A percentile compares a stretch with the other conserved stretches of the same genome.
These are phyloP conservation scores for Asbolus verrucosus DNA, from an alignment of 1,140 invertebrate species.

Conservation along the genomic window DNA sequence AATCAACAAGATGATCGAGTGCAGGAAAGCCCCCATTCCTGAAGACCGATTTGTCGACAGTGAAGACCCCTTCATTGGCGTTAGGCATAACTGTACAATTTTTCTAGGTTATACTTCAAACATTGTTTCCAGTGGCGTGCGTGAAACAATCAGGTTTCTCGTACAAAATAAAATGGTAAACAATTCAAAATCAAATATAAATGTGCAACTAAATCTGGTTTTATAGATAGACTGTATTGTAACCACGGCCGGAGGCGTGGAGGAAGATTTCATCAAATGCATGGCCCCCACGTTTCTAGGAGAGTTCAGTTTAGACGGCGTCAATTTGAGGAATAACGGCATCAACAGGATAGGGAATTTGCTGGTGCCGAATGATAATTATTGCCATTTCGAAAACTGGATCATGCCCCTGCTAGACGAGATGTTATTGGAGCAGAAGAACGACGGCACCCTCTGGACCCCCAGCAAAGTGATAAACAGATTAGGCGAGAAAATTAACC, in stretches of 20 bases:
- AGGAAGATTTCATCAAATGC: slow-evolving; percentile 99
- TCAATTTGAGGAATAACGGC: slow-evolving; percentile 83
- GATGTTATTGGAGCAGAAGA: slow-evolving; percentile 91
- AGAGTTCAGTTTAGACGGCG: slow-evolving; percentile 88
- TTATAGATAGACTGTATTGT: slow-evolving; percentile 93
- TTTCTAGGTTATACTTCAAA: slow-evolving; percentile 99
- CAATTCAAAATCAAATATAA: slow-evolving; percentile 31
- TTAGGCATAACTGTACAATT: slow-evolving; percentile 90
- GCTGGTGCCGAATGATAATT: slow-evolving; percentile 98
- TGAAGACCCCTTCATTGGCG: slow-evolving; percentile 83
- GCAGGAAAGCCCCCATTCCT: slow-evolving; percentile 73
- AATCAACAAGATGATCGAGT: slow-evolving; percentile 92
- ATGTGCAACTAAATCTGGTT: slow-evolving; percentile 9
- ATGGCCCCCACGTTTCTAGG: slow-evolving; percentile 94
- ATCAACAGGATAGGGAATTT: slow-evolving; percentile 99
- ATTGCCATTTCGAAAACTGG: slow-evolving; percentile 99
- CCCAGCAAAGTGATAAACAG: slow-evolving; percentile 89
- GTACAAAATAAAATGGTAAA: slow-evolving; percentile 87
- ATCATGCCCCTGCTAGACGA: slow-evolving; percentile 93
- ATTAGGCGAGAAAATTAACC: slow-evolving; percentile 91
- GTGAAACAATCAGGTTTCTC: slow-evolving; percentile 92
- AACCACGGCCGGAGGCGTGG: slow-evolving; percentile 97
- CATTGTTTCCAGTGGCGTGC: slow-evolving; percentile 93
- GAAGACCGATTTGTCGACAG: slow-evolving; percentile 78
- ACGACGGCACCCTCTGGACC: slow-evolving; percentile 86